Evolutionary conservation across 2,888 invertebrate genomes (phyloP), one percentile per base, ranked within the genome.

Genomic region (Trissonchulus sp.): DNA sequence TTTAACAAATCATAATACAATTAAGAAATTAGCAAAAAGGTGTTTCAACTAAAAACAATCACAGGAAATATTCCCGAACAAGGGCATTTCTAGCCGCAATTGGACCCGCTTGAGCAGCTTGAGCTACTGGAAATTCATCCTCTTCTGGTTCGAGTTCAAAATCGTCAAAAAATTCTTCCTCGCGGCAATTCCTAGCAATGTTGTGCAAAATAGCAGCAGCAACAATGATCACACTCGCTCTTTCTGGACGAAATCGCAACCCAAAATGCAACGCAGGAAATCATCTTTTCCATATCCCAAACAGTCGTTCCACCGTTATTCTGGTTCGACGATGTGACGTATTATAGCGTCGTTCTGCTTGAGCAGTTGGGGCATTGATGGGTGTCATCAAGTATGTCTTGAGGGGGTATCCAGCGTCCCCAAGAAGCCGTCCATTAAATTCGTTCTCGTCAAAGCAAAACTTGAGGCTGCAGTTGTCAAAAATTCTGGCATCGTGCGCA

Each of bases 401-500:
- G 23, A 78, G 76, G 33, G 79, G 77, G 76, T 85, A 84, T 8
- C 83, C 82, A 76, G 79, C 79, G 78, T 84, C 84, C 34, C 81
- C 84, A 30, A 85, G 73, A 63, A 78, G 73, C 74, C 81, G 77
- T 30, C 23, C 15, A 68, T 8, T n/a, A 8, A 74, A 77, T 74
- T 74, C 74, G 8, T 75, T 75, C 33, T 36, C 76, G 28, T 69
- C 60, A 31, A 77, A 75, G 23, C 48, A 72, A 62, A 76, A 76
- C 31, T 38, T 69, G 48, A 77, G 68, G 63, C 77, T 73, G 35
- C 77, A 72, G 3, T 34, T 31, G 2, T 72, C 60, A 2, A 79
- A 79, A 18, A 81, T 78, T 48, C 78, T 76, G 30, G 72, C 63
- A 36, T 80, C 80, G 74, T 80, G 79, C 0, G 77, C 76, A 28